Base-by-base conservation (phyloP, 2,113 vertebrate species). In the Mormyrus iriodes region DNA sequence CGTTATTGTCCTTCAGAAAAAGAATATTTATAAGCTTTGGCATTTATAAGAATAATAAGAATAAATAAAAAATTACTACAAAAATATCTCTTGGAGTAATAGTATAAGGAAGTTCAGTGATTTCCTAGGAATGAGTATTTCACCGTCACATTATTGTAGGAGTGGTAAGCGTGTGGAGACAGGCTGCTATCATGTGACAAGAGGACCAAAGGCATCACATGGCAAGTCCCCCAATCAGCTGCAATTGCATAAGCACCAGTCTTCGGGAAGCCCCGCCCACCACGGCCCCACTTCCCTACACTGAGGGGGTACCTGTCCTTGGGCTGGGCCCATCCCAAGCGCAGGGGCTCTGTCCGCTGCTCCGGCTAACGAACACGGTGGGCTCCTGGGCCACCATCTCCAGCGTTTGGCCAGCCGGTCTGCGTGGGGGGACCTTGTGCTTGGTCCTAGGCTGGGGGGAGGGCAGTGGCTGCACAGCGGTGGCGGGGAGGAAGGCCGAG, bases 351-450 rank as follows among this genome's bases (percentile, higher is more conserved):
- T 97, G 95, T 6, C 96, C 95, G 0, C 97, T 98, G 88, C 95
- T 95, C 58, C 89, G 92, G 91, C 97, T 98, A 51, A 98, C 96
- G 7, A 97, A 98, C 83, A 98, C 95, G 0, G 93, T 73, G 0
- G 96, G 96, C 1, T 92, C 89, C 65, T 95, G 95, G 0, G 93
- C 91, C 9, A 94, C 93, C 91, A 97, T 94, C 91, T 95, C 95
- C 89, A 97, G 94, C 89, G 31, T 87, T 91, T 49, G 90, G 93
- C 82, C 95, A 93, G 0, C 19, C 12, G 17, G 4, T 12, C 88
- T 90, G 79, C 86, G 89, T 61, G 90, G 93, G n/a, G 90, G 88
- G 69, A 89, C 90, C 93, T 95, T 97, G 90, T 93, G 95, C 90
- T 95, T 96, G 84, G 90, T 93, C 91, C 94, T 93, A 91, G 92